A percentile compares a stretch with the other conserved stretches of the same genome.
Evolutionary conservation across 1,140 invertebrate species (phyloP).

Genomic region (Arion vulgaris): DNA sequence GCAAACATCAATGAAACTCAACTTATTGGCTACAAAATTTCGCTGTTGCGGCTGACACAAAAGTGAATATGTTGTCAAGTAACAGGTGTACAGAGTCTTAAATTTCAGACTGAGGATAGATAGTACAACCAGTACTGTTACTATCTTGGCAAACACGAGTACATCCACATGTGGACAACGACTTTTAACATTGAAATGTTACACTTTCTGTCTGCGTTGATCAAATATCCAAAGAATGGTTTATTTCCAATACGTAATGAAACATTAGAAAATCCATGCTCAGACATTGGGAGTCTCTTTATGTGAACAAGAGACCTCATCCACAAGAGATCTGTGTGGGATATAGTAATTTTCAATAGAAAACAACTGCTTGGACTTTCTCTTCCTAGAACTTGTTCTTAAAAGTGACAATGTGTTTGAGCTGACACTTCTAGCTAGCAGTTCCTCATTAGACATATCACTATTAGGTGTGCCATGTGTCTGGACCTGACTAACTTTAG

Average conservation of each 20-base stretch:
- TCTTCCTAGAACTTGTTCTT: conserved; percentile 59
- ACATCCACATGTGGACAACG: background rate
- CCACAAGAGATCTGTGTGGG: background rate
- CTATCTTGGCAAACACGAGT: background rate
- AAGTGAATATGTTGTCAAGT: background rate
- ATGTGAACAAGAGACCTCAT: conserved; percentile 1
- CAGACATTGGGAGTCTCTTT: background rate
- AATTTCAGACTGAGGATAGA: background rate
- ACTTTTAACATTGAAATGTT: background rate
- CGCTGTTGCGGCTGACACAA: no score
- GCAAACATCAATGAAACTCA: no score
- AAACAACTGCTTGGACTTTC: conserved; percentile 68
- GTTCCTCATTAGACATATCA: background rate
- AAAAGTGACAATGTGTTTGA: conserved; percentile 25
- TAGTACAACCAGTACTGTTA: background rate
- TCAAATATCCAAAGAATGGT: background rate
- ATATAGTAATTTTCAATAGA: conserved; percentile 64
- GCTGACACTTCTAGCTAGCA: background rate
- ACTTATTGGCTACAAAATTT: no score
- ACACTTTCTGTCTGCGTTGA: no score
- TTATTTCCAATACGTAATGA: no score
- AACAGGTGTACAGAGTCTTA: background rate
- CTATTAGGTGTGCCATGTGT: background rate
- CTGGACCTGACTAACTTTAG: no score
- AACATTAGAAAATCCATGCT: background rate